phyloP scores from a whole-genome alignment of 2,888 invertebrate genomes.

The Oscheius onirici region DNA sequence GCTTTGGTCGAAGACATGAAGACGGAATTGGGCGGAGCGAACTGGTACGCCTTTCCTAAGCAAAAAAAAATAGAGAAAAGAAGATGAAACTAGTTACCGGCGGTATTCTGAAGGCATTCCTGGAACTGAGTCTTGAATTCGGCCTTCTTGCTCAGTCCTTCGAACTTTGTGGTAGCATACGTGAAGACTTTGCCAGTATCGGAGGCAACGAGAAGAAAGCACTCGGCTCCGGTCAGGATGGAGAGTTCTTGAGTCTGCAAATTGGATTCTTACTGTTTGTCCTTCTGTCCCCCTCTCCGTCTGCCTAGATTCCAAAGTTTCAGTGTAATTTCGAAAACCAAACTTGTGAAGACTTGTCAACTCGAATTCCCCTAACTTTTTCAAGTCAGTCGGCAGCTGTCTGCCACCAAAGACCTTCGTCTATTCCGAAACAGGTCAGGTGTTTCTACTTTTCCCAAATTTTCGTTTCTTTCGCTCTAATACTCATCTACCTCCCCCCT shows the following conservation, averaged over 20 bases:
- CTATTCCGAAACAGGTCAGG: no score
- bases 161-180: neutral
- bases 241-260: neutral
- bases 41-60: neutral
- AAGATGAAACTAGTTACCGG: neutral
- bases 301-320: no score
- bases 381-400: no score
- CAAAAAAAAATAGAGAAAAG: neutral
- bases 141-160: neutral
- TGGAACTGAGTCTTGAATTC: neutral
- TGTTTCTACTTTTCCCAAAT: no score
- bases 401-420: no score
- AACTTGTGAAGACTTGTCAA: no score
- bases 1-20: neutral
- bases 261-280: no score
- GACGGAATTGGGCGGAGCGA: neutral
- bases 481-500: no score
- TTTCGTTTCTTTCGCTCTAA: no score
- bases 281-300: no score
- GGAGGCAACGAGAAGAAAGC: neutral
- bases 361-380: no score
- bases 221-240: slow-evolving; percentile 1
- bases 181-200: neutral
- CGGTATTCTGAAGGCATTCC: neutral
- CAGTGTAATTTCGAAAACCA: neutral